Conservation (phyloP, 2,113 vertebrate genomes). For the Gracilinanus agilis region DNA sequence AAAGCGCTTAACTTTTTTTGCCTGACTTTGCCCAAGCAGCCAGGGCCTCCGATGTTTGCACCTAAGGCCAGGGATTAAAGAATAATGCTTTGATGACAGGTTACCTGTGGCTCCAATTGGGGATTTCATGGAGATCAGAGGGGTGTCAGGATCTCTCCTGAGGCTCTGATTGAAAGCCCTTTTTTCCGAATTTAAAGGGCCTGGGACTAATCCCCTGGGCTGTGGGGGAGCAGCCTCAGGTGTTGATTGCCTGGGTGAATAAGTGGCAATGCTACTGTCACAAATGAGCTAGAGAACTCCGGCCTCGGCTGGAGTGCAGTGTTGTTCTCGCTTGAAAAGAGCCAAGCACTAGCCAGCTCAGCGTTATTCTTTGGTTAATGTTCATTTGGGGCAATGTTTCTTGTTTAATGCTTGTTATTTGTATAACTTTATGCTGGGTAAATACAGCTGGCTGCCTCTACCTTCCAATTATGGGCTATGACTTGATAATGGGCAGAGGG, state of each 20-base stretch:
- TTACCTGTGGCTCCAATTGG: neutral
- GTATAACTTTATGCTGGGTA: slow-evolving; percentile 67
- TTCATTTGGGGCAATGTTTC: slow-evolving; percentile 73
- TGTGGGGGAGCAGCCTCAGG: slow-evolving; percentile 53
- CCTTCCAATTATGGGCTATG: slow-evolving; percentile 62
- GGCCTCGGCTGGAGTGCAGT: slow-evolving; percentile 65
- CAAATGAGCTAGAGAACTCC: slow-evolving; percentile 73
- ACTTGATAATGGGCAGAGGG: slow-evolving; percentile 66
- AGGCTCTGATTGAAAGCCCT: neutral
- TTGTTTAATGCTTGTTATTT: slow-evolving; percentile 83
- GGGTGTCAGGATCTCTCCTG: neutral
- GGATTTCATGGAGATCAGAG: neutral
- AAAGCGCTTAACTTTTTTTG: neutral
- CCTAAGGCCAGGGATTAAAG: neutral
- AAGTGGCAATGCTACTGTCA: slow-evolving; percentile 69
- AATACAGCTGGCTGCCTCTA: slow-evolving; percentile 60
- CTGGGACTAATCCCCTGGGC: slow-evolving; percentile 49
- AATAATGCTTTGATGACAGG: neutral
- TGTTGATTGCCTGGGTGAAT: slow-evolving; percentile 75
- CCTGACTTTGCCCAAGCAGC: neutral
- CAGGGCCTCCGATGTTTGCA: neutral
- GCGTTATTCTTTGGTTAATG: slow-evolving; percentile 83
- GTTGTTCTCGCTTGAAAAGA: slow-evolving; percentile 81
- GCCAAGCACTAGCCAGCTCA: slow-evolving; percentile 77
- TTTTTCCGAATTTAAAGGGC: slow-evolving; percentile 23